A percentile compares a stretch with the other conserved stretches of the same genome.
Conservation (phyloP, 1,140 invertebrate species). For the Micrasema longulum region DNA sequence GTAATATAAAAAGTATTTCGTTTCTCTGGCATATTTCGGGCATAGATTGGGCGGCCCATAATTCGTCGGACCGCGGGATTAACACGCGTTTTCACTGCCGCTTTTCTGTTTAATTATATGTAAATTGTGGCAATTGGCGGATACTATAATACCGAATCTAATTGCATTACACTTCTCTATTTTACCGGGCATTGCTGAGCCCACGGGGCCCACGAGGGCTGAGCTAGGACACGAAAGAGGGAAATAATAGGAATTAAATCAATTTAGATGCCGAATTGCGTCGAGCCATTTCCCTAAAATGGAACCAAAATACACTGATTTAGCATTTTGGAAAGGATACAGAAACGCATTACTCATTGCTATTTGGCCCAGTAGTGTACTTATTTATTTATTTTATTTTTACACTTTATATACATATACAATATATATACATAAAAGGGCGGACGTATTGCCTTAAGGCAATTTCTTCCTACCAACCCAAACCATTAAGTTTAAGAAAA, state of each 20-base stretch:
- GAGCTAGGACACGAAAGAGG: conserved; percentile 16
- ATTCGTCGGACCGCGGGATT: conserved; percentile 44
- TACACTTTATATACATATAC: no score
- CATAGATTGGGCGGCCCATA: conserved; percentile 35
- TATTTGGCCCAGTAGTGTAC: no score
- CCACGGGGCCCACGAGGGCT: not conserved
- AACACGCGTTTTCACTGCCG: conserved; percentile 43
- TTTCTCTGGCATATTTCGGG: conserved; percentile 28
- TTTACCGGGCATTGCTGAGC: conserved; percentile 20
- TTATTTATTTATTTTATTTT: no score
- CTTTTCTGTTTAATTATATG: conserved; percentile 54
- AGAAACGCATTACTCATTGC: no score
- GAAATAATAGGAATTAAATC: not conserved
- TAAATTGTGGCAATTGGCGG: conserved; percentile 54
- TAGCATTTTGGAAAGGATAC: no score
- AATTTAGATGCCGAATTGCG: not conserved
- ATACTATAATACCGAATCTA: conserved; percentile 53
- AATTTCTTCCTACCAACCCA: no score
- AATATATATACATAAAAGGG: no score
- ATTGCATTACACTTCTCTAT: conserved; percentile 54
- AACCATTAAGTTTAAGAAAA: no score
- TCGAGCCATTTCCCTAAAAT: not conserved
- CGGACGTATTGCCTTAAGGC: no score
- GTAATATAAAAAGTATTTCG: conserved; percentile 11
- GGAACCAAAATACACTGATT: not conserved